Conservation (phyloP, 2,888 invertebrate species). For the Andricus quercusramuli region DNA sequence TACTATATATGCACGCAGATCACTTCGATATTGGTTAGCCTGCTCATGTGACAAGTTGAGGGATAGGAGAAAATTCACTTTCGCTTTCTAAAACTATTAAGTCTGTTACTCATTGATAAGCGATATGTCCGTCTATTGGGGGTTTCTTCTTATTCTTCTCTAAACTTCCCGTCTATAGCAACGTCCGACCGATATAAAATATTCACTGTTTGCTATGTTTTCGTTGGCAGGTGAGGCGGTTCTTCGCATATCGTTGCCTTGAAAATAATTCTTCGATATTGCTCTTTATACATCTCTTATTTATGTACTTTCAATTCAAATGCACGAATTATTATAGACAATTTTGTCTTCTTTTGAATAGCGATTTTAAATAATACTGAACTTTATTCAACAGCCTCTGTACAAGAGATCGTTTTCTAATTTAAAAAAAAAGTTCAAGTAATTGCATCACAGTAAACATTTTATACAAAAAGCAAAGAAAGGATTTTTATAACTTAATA, state of each 20-base stretch:
- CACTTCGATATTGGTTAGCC: slow-evolving; percentile 67
- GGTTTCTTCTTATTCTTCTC: slow-evolving; percentile 49
- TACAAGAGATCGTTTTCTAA: background rate
- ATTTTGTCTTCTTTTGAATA: background rate
- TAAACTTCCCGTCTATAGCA: slow-evolving; percentile 51
- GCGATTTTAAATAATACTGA: background rate
- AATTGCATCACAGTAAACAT: slow-evolving; percentile 27
- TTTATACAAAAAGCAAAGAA: background rate
- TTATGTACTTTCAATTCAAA: background rate
- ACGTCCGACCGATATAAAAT: slow-evolving; percentile 57
- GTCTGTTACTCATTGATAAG: slow-evolving; percentile 69
- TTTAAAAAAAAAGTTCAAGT: background rate
- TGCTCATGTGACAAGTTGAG: slow-evolving; percentile 51
- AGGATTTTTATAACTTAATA: background rate
- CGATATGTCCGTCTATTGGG: slow-evolving; percentile 72
- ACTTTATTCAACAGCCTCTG: background rate
- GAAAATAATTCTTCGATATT: slow-evolving; percentile 41
- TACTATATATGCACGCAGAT: slow-evolving; percentile 61
- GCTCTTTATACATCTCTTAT: background rate
- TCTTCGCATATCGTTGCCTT: slow-evolving; percentile 24
- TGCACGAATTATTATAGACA: background rate
- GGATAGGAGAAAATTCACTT: slow-evolving; percentile 36
- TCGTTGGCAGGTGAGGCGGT: slow-evolving; percentile 38
- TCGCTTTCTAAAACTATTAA: slow-evolving; percentile 64
- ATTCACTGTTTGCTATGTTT: slow-evolving; percentile 55